Evolutionary conservation across 2,113 vertebrate genomes (phyloP), one percentile per base, ranked within the genome.

Genomic region (Gobio gobio): DNA sequence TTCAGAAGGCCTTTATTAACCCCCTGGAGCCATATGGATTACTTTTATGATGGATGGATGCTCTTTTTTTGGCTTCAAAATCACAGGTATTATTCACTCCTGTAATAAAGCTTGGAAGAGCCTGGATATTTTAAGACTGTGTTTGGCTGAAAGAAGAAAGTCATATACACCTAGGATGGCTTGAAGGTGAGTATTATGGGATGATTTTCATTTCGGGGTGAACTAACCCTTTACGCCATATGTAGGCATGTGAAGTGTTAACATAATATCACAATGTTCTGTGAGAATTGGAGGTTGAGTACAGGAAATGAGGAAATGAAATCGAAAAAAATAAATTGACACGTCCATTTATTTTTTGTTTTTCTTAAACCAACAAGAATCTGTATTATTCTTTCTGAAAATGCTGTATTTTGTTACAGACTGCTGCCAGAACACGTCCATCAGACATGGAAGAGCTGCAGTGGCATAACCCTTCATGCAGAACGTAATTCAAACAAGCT

Each of bases 381-480:
- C 36, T 78, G 10, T 40, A 58, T 36, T 13, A 47, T 73, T 47
- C 10, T 14, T 6, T 16, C n/a, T 5, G 43, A 59, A 13, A 59
- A 24, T 26, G 24, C 20, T 58, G 18, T 72, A 43, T 72, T 72
- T 72, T 45, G 20, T 79, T 33, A 64, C 24, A 80, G 40, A 49
- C n/a, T 12, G 61, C 24, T 81, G 58, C 58, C 18, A 26, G 45
- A 66, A 66, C 47, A 72, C 8, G 33, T 58, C 26, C 54, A 40
- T 76, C 33, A 78, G 18, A 22, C 29, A 78, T 78, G 29, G 24
- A 80, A 16, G 16, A 82, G 49, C 40, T 29, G 14, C 29, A 72
- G 66, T 72, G 49, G 66, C 80, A 82, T 18, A 72, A 82, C 47
- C 24, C 10, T 26, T 70, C 64, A 72, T 49, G 78, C 45, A 10